Base-by-base conservation (phyloP, 2,113 vertebrate genomes). In the Saimiri boliviensis region DNA sequence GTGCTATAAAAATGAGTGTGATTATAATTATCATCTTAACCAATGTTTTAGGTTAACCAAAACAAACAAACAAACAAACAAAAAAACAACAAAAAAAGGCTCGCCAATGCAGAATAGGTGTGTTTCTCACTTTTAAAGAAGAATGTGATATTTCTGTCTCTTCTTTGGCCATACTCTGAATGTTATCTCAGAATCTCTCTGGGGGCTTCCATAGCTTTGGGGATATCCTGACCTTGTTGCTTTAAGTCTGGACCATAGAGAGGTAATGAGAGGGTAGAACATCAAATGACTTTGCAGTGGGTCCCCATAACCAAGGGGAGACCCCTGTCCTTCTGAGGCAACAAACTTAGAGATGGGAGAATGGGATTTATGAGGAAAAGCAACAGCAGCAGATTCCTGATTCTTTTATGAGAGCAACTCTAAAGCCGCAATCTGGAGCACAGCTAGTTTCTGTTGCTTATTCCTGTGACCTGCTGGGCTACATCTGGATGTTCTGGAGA, bases 1-100 rank as follows among this genome's bases (percentile, higher is more conserved):
- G 70, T 85, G 20, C 63, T 92, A 47, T 96, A 68, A 83, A 91
- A 83, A 21, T 35, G 60, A 52, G 58, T 93, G 32, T 91, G 92
- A 83, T 82, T 45, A 25, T n/a, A 49, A 68, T 37, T 81, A n/a
- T 86, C 58, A 49, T 45, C 12, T 47, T 95, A 90, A 66, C 27
- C 35, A 58, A 82, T 5, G 20, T 52, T 91, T 83, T 82, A 25
- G 17, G 60, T 66, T 71, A 2, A 74, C n/a, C n/a, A n/a, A n/a
- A n/a, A n/a, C n/a, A n/a, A n/a, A n/a, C n/a, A n/a, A n/a, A n/a
- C n/a, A n/a, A n/a, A n/a, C n/a, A n/a, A n/a, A n/a, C n/a, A n/a
- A n/a, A n/a, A n/a, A n/a, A n/a, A n/a, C 68, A 74, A 68, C 68
- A 47, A 56, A 8, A 49, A 93, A 88, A 89, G 25, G 9, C 32